These are phyloP conservation scores for Osmerus mordax DNA, from an alignment of 2,113 vertebrate genomes.

Conservation along the genomic window DNA sequence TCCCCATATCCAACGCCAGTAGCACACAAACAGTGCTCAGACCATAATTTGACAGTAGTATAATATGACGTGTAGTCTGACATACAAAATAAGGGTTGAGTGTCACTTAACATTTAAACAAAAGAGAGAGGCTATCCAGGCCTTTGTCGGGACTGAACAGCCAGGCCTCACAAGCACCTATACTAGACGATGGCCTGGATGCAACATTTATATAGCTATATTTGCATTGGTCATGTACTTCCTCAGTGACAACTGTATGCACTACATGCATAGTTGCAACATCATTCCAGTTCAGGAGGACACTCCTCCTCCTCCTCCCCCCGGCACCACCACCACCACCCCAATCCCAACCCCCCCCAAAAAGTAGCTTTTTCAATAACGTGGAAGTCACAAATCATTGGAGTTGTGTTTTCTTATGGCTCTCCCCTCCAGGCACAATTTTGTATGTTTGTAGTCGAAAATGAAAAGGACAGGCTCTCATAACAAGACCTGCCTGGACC, in stretches of 20 bases:
- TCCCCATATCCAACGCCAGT: too few species aligned
- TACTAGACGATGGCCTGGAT: too few species aligned
- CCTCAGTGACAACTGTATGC: neutral
- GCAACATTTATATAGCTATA: neutral
- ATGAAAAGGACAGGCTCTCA: slow-evolving; percentile 57
- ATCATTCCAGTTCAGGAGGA: slow-evolving; percentile 32
- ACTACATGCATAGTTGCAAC: slow-evolving; percentile 15
- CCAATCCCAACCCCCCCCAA: slow-evolving; percentile 21
- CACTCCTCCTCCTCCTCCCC: slow-evolving; percentile 7
- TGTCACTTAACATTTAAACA: neutral
- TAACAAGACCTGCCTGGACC: slow-evolving; percentile 48
- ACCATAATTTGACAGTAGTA: too few species aligned
- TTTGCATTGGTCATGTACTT: neutral
- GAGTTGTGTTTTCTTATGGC: slow-evolving; percentile 49
- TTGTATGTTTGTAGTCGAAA: slow-evolving; percentile 36
- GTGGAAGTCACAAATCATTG: slow-evolving; percentile 44
- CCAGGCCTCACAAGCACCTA: too few species aligned
- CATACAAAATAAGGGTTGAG: neutral
- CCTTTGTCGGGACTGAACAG: too few species aligned
- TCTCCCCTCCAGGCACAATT: slow-evolving; percentile 32
- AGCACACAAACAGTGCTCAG: too few species aligned
- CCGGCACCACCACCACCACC: too few species aligned
- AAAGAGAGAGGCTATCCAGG: neutral
- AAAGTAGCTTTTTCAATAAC: slow-evolving; percentile 18
- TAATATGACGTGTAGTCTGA: too few species aligned